Conservation (phyloP, 2,797 vertebrate genomes). For the Meda fulgida region DNA sequence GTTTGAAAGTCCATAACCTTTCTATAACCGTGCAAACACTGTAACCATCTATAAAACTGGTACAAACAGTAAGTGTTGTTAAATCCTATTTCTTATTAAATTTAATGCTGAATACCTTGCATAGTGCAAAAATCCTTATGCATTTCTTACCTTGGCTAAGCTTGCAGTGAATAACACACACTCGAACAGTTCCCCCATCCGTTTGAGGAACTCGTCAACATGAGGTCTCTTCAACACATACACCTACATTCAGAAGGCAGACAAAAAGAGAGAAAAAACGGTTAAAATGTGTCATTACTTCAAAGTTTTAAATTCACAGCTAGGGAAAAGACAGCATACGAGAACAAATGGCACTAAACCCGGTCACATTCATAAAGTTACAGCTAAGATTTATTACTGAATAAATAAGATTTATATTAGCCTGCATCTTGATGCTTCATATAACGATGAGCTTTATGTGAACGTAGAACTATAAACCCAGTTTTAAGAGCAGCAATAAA, state of each 20-base stretch:
- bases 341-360: background rate
- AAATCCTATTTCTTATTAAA: background rate
- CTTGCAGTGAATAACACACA: constrained; percentile 97
- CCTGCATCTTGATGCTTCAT: constrained; percentile 5
- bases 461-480: constrained; percentile 17
- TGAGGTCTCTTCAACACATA: constrained; percentile 95
- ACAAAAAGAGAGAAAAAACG: background rate
- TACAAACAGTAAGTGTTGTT: background rate
- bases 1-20: background rate
- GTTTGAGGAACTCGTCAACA: constrained; percentile 92
- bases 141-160: constrained; percentile 89
- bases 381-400: background rate
- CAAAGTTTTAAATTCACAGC: background rate
- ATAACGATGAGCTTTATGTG: constrained; percentile 38
- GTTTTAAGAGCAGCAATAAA: constrained; percentile 55
- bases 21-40: background rate
- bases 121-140: background rate
- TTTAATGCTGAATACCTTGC: background rate
- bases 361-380: constrained; percentile 1
- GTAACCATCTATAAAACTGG: constrained; percentile 11
- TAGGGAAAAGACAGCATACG: background rate
- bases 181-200: constrained; percentile 97
- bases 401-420: constrained; percentile 43
- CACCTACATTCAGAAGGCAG: constrained; percentile 77
- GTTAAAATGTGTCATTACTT: background rate